A percentile compares a stretch with the other conserved stretches of the same genome.
Evolutionary conservation across 2,797 vertebrate genomes (phyloP).

Genomic region (Graptemys geographica): DNA sequence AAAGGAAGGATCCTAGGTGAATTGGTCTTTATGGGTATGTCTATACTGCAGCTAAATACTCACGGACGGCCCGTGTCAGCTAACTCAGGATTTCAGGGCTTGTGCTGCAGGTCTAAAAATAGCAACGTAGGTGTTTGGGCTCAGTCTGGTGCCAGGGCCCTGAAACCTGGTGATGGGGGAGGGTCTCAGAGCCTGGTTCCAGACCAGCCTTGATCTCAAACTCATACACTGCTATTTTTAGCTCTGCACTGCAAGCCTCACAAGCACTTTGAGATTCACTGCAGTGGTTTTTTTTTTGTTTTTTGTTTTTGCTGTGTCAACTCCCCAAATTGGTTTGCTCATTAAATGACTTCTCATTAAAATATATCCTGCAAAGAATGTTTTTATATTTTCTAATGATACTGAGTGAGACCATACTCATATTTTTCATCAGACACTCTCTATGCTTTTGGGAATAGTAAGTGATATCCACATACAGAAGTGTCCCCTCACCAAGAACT

Average conservation of each 20-base stretch:
- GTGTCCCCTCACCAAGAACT: neutral
- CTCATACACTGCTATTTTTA: neutral
- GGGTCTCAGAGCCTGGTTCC: neutral
- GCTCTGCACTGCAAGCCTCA: neutral
- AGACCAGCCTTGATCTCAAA: neutral
- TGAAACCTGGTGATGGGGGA: neutral
- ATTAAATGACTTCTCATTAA: neutral
- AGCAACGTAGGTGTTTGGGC: neutral
- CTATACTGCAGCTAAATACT: neutral
- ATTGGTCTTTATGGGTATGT: neutral
- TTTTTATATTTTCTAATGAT: neutral
- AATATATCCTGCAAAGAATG: neutral
- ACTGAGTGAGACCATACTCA: neutral
- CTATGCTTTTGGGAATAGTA: neutral
- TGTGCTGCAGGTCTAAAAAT: neutral
- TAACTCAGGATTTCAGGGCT: neutral
- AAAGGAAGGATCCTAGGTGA: neutral
- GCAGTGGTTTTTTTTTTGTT: neutral
- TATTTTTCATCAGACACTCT: neutral
- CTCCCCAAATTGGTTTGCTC: neutral
- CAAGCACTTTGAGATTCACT: neutral
- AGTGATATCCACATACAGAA: neutral
- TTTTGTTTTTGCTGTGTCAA: neutral
- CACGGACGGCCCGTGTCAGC: neutral
- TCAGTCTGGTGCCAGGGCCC: neutral